Evolutionary conservation across 1,140 invertebrate genomes (phyloP).

Genomic region (Limonius californicus): DNA sequence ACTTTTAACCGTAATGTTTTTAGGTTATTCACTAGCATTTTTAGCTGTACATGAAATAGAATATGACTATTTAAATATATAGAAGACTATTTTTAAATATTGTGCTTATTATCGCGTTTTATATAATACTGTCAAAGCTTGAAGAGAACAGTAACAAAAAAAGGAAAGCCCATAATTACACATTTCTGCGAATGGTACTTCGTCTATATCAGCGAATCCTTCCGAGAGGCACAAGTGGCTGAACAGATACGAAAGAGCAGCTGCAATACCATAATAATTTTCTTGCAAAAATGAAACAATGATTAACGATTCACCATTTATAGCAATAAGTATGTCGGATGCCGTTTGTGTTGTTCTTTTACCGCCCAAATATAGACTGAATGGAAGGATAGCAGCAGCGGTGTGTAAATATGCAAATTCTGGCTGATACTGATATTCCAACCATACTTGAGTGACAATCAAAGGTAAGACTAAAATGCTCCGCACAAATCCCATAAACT

Average conservation of each 20-base stretch:
- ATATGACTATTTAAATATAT: no score
- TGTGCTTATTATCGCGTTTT: no score
- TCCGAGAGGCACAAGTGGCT: no score
- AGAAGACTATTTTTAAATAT: no score
- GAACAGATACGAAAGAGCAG: constrained; percentile 17
- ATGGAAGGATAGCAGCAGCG: background rate
- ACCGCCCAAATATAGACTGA: background rate
- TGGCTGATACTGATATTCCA: background rate
- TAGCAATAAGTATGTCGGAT: background rate
- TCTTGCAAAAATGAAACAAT: constrained; percentile 13
- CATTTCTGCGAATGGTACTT: constrained; percentile 16
- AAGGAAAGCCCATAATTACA: constrained; percentile 21
- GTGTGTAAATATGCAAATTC: background rate
- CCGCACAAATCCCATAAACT: background rate
- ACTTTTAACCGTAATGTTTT: no score
- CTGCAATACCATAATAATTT: constrained; percentile 20
- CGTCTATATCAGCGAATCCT: background rate
- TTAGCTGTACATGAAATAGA: no score
- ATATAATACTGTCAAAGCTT: no score
- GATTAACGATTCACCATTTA: constrained; percentile 7
- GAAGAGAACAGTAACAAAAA: background rate
- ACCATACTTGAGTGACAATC: background rate
- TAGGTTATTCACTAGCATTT: no score
- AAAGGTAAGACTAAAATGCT: background rate
- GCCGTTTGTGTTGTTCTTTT: background rate